These are phyloP conservation scores for Tamandua tetradactyla DNA, from an alignment of 2,797 vertebrate genomes.

Conservation along the genomic window DNA sequence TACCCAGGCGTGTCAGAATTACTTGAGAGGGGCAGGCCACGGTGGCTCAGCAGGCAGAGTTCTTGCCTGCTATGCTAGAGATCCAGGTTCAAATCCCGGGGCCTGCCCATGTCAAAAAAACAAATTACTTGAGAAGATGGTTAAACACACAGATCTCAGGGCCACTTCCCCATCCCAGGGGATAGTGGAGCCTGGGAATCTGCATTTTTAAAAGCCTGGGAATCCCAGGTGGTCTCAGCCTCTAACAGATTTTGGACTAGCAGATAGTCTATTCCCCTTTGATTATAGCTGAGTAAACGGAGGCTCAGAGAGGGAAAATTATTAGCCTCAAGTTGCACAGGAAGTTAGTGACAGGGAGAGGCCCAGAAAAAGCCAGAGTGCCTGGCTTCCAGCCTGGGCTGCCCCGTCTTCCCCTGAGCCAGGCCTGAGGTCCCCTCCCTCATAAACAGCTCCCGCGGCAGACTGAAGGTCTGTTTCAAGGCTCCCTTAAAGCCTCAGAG, in stretches of 20 bases:
- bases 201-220: not conserved
- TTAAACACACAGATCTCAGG: not conserved
- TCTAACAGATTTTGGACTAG: not conserved
- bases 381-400: not conserved
- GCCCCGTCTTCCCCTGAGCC: fast-evolving
- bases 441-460: not conserved
- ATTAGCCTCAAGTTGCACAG: not conserved
- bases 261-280: not conserved
- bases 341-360: not conserved
- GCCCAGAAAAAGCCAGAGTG: not conserved
- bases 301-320: not conserved
- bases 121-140: not conserved
- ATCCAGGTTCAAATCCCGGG: too few species aligned
- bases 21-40: too few species aligned
- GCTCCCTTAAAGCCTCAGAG: not conserved
- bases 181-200: too few species aligned
- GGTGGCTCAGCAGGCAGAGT: too few species aligned
- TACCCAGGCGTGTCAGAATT: not conserved
- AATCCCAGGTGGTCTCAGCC: not conserved
- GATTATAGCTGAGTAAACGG: not conserved
- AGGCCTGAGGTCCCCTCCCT: not conserved
- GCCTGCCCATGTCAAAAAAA: too few species aligned
- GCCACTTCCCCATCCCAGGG: not conserved
- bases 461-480: not conserved
- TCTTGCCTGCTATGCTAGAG: too few species aligned